Evolutionary conservation across 2,888 invertebrate genomes (phyloP).

Genomic region (Agonopterix alstromeriana): DNA sequence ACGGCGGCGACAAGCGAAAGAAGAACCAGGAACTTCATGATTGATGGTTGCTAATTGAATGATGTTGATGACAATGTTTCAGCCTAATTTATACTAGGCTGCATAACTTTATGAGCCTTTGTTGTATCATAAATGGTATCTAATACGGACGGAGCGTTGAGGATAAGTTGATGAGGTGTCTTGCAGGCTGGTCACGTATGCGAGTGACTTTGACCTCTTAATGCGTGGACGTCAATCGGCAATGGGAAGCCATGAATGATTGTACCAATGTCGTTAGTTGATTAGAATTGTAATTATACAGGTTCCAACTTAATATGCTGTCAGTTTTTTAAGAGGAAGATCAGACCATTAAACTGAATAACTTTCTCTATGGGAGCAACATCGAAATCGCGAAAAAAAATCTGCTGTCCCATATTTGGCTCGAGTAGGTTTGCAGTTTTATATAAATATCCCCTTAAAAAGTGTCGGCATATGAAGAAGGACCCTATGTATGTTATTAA

Average conservation of each 20-base stretch:
- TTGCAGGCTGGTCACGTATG: constrained; percentile 41
- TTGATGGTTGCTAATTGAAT: constrained; percentile 20
- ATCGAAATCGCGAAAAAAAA: no score
- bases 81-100: constrained; percentile 40
- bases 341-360: no score
- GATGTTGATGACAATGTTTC: constrained; percentile 14
- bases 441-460: no score
- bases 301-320: no score
- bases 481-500: no score
- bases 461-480: no score
- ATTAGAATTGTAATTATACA: no score
- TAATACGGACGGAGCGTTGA: constrained; percentile 37
- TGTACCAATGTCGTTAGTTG: constrained; percentile 2
- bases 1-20: constrained; percentile 38
- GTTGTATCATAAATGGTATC: constrained; percentile 51
- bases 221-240: constrained; percentile 22
- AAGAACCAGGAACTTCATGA: constrained; percentile 53
- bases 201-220: constrained; percentile 51
- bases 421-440: no score
- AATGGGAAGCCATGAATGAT: constrained; percentile 12
- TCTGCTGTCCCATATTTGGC: no score
- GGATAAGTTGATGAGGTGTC: constrained; percentile 28
- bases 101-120: constrained; percentile 49
- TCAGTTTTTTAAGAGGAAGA: no score
- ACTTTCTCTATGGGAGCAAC: no score